phyloP scores from a whole-genome alignment of 2,888 invertebrate genomes.

The Phalera bucephala region DNA sequence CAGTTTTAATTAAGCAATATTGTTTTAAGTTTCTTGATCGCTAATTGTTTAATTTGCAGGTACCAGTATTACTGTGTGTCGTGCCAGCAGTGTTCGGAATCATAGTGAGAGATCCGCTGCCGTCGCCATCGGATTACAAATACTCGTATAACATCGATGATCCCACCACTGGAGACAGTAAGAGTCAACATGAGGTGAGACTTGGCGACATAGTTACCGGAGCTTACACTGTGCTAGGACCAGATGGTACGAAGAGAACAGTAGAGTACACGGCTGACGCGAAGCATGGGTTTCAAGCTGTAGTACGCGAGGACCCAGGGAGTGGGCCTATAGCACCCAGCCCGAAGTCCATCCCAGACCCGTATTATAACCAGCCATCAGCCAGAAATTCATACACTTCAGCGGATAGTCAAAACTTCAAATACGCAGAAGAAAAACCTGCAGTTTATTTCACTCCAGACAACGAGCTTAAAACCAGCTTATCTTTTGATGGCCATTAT shows the following conservation, averaged over 20 bases:
- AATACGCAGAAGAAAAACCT: conserved; percentile 23
- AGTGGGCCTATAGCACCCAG: conserved; percentile 15
- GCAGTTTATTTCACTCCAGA: conserved; percentile 53
- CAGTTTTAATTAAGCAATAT: no score
- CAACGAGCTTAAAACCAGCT: conserved; percentile 37
- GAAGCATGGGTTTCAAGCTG: conserved; percentile 78
- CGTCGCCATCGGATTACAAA: conserved; percentile 62
- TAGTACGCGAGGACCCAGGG: conserved; percentile 68
- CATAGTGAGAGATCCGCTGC: conserved; percentile 65
- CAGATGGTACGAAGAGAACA: conserved; percentile 70
- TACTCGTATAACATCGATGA: conserved; percentile 79
- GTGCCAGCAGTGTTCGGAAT: conserved; percentile 49
- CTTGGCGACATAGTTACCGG: conserved; percentile 67
- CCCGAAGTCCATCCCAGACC: conserved; percentile 6
- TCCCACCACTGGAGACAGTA: conserved; percentile 74
- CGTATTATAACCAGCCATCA: conserved; percentile 13
- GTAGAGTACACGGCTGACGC: conserved; percentile 78
- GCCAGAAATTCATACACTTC: conserved; percentile 21
- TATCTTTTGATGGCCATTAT: conserved; percentile 47
- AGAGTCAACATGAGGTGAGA: conserved; percentile 67
- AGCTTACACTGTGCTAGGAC: conserved; percentile 68
- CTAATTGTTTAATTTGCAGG: conserved; percentile 24
- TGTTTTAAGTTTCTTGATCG: background rate
- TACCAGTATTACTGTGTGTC: conserved; percentile 38
- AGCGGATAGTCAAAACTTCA: conserved; percentile 13